Percentiles rank a stretch among this genome's conserved stretches.
Conservation (phyloP, 2,113 vertebrate genomes). For the Bothrops jararaca region DNA sequence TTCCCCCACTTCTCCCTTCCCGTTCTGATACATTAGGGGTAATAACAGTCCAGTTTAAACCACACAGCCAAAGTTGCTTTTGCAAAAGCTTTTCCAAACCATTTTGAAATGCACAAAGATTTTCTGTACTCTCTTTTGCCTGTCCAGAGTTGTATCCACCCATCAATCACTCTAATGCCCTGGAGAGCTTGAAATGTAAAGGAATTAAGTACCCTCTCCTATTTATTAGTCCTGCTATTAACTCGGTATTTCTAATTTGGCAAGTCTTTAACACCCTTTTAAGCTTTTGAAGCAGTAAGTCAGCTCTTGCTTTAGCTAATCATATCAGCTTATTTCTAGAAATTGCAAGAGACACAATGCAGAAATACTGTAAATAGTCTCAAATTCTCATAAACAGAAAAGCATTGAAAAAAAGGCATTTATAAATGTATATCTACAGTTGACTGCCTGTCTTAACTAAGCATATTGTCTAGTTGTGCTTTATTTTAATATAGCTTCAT, state of each 20-base stretch:
- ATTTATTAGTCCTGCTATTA: conserved; percentile 58
- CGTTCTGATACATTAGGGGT: conserved; percentile 29
- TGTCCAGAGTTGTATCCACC: conserved; percentile 24
- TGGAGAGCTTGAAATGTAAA: conserved; percentile 9
- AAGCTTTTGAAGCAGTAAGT: conserved; percentile 69
- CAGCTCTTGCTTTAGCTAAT: conserved; percentile 63
- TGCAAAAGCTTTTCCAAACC: conserved; percentile 13
- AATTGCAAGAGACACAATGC: conserved; percentile 59
- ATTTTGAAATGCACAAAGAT: conserved; percentile 8
- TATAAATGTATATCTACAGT: accelerated
- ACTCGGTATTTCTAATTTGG: conserved; percentile 59
- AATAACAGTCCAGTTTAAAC: conserved; percentile 19
- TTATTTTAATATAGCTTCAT: accelerated
- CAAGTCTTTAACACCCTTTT: conserved; percentile 71
- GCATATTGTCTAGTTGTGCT: neutral
- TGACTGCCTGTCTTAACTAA: accelerated
- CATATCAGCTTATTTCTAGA: conserved; percentile 67
- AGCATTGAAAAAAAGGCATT: neutral
- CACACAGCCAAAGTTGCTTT: conserved; percentile 10
- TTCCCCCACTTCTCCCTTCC: conserved; percentile 7
- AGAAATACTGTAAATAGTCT: conserved; percentile 12
- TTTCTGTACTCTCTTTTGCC: conserved; percentile 9
- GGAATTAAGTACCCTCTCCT: conserved; percentile 47
- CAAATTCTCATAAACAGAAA: neutral
- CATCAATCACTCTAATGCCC: conserved; percentile 32